Base-by-base conservation (phyloP, 1,140 invertebrate species). In the Papilio dardanus region DNA sequence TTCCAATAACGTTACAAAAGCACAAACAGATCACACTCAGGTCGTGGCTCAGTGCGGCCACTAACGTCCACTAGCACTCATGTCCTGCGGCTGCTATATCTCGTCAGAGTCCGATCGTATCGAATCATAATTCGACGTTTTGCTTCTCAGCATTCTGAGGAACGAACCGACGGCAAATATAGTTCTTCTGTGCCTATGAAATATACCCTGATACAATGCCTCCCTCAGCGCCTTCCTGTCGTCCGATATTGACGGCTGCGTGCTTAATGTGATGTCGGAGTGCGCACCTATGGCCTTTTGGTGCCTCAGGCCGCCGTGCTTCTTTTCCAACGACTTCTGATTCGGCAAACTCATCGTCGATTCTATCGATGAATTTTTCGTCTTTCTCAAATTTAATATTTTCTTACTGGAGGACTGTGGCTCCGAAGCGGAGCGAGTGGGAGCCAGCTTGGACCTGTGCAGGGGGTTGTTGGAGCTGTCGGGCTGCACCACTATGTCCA, bases 121-220 rank as follows among this genome's bases (percentile, higher is more conserved):
- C 37, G 96, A 96, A 90, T 96, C 96, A 79, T 97, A 97, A 88
- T 96, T 96, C 79, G 96, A 96, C 77, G 96, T 97, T 92, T 96
- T 96, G 88, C 96, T 96, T 88, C 95, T 96, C 77, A 97, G 92
- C 96, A 97, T 97, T 76, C 96, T 95, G 50, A 97, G 94, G 86
- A 97, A 97, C 69, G 96, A 97, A 37, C 96, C 96, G 69, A 97
- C 94, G 40, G 96, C 96, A 85, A 97, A 96, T 85, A 97, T 97
- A 24, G 96, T 97, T 86, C 96, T 95, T 71, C 96, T 94, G 91
- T 97, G 96, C 78, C 96, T 95, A 92, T 96, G 95, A 89, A 97
- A 96, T 79, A 97, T 97, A 83, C 96, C 96, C 87, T 97, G 96
- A 85, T 97, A 97, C 76, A 97, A 91, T 75, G 96, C 96, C 83